A percentile compares a stretch with the other conserved stretches of the same genome.
These are phyloP conservation scores for Cosmia pyralina DNA, from an alignment of 2,888 invertebrate genomes.

Conservation along the genomic window DNA sequence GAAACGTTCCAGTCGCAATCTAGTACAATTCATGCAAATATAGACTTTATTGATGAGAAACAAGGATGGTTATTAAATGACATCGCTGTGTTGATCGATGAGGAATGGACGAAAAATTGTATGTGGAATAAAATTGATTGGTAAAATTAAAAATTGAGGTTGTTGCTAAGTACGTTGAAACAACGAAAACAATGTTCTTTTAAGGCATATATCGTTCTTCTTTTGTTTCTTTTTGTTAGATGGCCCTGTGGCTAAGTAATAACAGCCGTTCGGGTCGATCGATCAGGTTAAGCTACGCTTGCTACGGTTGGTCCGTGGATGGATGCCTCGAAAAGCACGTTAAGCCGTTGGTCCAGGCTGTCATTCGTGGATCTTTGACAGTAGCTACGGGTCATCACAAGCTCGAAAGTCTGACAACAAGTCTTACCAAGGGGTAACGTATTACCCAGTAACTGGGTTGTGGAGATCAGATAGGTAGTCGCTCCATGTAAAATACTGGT, in stretches of 20 bases:
- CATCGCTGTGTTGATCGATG: conserved; percentile 19
- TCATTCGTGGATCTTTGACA: neutral
- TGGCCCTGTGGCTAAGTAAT: too few relatives aligned
- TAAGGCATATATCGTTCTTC: neutral
- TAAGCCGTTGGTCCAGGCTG: neutral
- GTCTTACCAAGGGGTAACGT: neutral
- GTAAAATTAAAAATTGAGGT: conserved; percentile 13
- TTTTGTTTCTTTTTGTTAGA: neutral
- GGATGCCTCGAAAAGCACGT: neutral
- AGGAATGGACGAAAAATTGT: conserved; percentile 17
- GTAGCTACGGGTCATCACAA: neutral
- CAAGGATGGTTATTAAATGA: conserved; percentile 9
- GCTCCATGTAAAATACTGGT: too few relatives aligned
- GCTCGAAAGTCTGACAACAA: neutral
- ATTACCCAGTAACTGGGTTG: too few relatives aligned
- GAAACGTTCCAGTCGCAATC: conserved; percentile 56
- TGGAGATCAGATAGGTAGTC: too few relatives aligned
- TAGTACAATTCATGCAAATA: conserved; percentile 35
- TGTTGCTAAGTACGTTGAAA: neutral
- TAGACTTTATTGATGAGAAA: conserved; percentile 24
- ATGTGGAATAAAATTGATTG: conserved; percentile 27
- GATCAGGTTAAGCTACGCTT: too few relatives aligned
- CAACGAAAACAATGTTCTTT: neutral
- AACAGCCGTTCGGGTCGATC: too few relatives aligned
- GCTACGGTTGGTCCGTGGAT: too few relatives aligned